phyloP scores from a whole-genome alignment of 2,888 invertebrate genomes.

The Latheticus oryzae region DNA sequence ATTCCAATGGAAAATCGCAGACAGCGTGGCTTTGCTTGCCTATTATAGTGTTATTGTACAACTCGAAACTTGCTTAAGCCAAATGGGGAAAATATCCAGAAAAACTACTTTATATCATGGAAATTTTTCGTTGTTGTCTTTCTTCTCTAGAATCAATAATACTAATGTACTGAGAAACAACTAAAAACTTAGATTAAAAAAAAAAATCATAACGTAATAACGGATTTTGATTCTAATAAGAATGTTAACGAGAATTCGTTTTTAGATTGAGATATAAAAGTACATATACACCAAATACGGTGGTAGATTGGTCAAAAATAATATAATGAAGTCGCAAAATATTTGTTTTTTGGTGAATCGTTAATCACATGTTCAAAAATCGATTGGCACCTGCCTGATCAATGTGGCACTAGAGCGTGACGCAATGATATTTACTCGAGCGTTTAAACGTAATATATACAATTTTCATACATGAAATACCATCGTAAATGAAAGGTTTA shows the following conservation, averaged over 20 bases:
- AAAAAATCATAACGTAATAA: no score
- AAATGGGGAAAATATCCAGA: constrained; percentile 62
- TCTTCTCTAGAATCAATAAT: constrained; percentile 30
- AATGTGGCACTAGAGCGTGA: constrained; percentile 28
- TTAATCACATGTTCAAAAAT: constrained; percentile 26
- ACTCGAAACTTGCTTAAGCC: constrained; percentile 57
- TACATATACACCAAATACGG: no score
- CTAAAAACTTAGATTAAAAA: neutral
- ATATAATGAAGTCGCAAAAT: no score
- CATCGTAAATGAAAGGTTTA: constrained; percentile 37
- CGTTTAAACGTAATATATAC: constrained; percentile 44
- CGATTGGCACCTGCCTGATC: constrained; percentile 32
- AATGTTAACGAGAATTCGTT: no score
- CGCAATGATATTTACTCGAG: constrained; percentile 35
- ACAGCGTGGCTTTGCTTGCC: constrained; percentile 65
- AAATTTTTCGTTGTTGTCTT: constrained; percentile 58
- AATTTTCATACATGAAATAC: constrained; percentile 52
- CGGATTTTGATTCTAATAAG: no score
- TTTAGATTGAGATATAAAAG: no score
- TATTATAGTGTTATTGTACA: constrained; percentile 64
- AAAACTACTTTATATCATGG: constrained; percentile 63
- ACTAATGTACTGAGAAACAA: no score
- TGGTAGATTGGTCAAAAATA: no score
- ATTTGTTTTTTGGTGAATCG: constrained; percentile 10
- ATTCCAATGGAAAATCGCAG: constrained; percentile 64